Conservation (phyloP, 2,888 invertebrate species). For the Gymnosoma rotundatum region DNA sequence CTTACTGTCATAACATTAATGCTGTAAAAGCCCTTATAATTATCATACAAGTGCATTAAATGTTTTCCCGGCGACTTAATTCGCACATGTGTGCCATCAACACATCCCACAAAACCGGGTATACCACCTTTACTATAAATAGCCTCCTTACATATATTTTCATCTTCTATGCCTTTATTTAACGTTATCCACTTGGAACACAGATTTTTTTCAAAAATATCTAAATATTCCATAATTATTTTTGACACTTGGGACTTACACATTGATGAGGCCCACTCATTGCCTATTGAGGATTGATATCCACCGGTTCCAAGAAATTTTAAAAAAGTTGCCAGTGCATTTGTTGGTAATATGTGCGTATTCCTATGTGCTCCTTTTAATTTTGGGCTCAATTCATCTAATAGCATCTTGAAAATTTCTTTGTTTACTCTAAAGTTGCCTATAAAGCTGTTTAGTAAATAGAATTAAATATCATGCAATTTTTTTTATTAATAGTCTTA, state of each 20-base stretch:
- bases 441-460: too few relatives aligned
- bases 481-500: not conserved
- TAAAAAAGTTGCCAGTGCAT: not conserved
- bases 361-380: too few relatives aligned
- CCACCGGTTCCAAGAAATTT: not conserved
- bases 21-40: constrained; percentile 12
- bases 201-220: not conserved
- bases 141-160: not conserved
- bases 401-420: not conserved
- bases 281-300: constrained; percentile 13
- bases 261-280: constrained; percentile 19
- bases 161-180: not conserved
- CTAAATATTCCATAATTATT: not conserved
- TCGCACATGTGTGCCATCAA: not conserved
- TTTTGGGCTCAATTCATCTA: not conserved
- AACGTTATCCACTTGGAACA: constrained; percentile 7
- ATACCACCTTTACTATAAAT: constrained; percentile 12
- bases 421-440: too few relatives aligned
- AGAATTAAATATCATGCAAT: too few relatives aligned
- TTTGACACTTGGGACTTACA: constrained; percentile 19
- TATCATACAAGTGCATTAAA: not conserved
- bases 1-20: not conserved
- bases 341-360: too few relatives aligned
- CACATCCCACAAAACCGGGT: not conserved
- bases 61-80: not conserved